Percentiles rank a stretch among this genome's conserved stretches.
Evolutionary conservation across 2,113 vertebrate species (phyloP).

Genomic region (Macheiramphus alcinus): DNA sequence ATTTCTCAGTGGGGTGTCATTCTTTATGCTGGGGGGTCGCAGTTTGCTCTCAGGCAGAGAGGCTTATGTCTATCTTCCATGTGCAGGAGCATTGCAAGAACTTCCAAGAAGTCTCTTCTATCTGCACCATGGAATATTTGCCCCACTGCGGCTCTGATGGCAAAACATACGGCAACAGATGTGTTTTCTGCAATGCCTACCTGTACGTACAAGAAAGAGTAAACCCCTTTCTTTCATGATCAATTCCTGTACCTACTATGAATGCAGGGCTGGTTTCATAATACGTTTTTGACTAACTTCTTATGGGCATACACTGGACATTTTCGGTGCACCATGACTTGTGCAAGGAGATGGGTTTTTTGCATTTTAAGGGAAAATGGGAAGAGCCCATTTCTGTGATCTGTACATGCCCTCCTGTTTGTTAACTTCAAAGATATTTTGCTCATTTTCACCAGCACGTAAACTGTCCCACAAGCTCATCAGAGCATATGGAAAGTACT

Average conservation of each 20-base stretch:
- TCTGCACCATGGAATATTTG: not conserved
- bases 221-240: not conserved
- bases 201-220: conserved; percentile 9
- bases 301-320: not conserved
- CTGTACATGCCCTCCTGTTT: not conserved
- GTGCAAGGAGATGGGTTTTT: not conserved
- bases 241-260: not conserved
- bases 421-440: not conserved
- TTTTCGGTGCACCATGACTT: not conserved
- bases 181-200: conserved; percentile 46
- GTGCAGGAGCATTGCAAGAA: not conserved
- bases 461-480: not conserved
- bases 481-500: not conserved
- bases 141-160: conserved; percentile 70
- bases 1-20: not conserved
- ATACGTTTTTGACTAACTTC: not conserved
- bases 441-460: not conserved
- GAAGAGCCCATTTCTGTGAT: not conserved
- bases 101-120: fast-evolving
- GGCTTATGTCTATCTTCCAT: not conserved
- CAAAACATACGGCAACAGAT: conserved; percentile 41
- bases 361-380: not conserved
- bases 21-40: not conserved
- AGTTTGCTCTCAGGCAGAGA: not conserved
- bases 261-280: not conserved